Conservation (phyloP, 2,797 vertebrate genomes). For the Atherinosoma microstoma region DNA sequence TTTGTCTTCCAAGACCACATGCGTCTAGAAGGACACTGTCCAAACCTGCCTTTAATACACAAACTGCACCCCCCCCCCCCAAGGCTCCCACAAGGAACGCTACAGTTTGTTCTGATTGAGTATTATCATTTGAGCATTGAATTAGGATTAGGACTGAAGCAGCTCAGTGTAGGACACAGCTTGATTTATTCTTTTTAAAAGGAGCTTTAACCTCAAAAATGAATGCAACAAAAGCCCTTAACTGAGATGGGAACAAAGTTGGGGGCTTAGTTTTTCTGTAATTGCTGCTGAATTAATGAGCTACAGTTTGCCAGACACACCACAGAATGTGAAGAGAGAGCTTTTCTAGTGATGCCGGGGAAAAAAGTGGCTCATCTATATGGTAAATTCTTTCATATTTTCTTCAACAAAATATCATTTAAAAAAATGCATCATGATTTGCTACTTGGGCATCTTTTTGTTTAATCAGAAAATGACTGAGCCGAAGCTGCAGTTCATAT, state of each 20-base stretch:
- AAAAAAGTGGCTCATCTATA: background rate
- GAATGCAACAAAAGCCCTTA: constrained; percentile 2
- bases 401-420: too few relatives aligned
- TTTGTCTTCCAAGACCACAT: constrained; percentile 63
- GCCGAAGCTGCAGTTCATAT: background rate
- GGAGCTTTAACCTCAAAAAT: constrained; percentile 14
- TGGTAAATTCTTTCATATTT: too few relatives aligned
- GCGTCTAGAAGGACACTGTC: constrained; percentile 45
- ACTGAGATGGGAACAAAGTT: background rate
- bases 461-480: background rate
- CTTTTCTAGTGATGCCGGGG: background rate
- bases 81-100: constrained; percentile 16
- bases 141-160: constrained; percentile 41
- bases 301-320: background rate
- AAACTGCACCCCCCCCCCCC: constrained; percentile 3
- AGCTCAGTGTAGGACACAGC: constrained; percentile 3
- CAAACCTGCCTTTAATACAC: constrained; percentile 60
- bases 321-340: background rate
- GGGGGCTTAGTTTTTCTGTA: background rate
- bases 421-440: too few relatives aligned
- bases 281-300: background rate
- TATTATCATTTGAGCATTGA: constrained; percentile 45
- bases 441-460: background rate
- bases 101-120: constrained; percentile 34
- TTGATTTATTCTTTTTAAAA: constrained; percentile 12